Base-by-base conservation (phyloP, 1,140 invertebrate species). In the Xylocopa sonorina region DNA sequence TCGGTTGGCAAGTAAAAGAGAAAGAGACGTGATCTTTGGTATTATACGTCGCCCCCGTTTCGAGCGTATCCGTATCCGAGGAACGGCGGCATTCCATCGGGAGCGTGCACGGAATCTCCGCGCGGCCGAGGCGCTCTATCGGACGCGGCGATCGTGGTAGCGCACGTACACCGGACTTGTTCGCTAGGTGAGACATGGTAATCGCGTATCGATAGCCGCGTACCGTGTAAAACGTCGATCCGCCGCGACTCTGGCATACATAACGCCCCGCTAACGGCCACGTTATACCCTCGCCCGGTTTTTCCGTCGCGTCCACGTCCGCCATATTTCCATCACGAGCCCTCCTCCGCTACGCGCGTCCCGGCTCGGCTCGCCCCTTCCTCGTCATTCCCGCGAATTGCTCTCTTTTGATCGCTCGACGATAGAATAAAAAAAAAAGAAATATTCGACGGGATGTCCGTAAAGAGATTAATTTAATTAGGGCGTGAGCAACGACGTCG, bases 131-230 rank as follows among this genome's bases (percentile, higher is more conserved):
- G 32, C 69, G 55, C 24, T 55, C 10, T 75, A 81, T 84, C 78
- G 78, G 24, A 27, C 38, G 24, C 51, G 29, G 29, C 46, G 57
- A 85, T 83, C 68, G 41, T 50, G 27, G n/a, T 74, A 67, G 29
- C 48, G 9, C 41, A 41, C 46, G 63, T 51, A 68, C 48, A 55
- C 64, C 32, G 27, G 21, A 67, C 53, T 73, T 73, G 72, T 85
- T 16, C 55, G 41, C 55, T 63, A 43, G 63, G n/a, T 51, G 62
- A 84, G 48, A 73, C 74, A 63, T 32, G 43, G 43, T 76, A 84
- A 84, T 82, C 67, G 50, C 71, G 43, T 71, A 84, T 83, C 82
- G 69, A 84, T 83, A 74, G 58, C 21, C 38, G 43, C 48, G 29
- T 67, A 32, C 62, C 53, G 50, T 55, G 67, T 77, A 80, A 75